These are phyloP conservation scores for Pangasius djambal DNA, from an alignment of 2,797 vertebrate species.

Conservation along the genomic window DNA sequence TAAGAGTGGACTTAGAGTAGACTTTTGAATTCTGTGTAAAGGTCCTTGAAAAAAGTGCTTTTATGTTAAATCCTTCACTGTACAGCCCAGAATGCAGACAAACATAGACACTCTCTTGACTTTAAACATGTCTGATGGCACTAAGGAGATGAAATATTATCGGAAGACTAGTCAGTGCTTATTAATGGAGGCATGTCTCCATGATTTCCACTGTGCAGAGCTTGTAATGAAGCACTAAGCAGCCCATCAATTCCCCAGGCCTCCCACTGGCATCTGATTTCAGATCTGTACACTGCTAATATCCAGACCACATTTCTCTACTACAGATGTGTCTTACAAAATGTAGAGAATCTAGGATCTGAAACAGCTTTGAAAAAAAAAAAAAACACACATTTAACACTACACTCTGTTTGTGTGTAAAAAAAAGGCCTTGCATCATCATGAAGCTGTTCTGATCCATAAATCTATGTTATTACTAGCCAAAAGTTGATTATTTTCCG, in stretches of 20 bases:
- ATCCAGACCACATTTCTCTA: constrained; percentile 13
- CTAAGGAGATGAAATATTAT: constrained; percentile 27
- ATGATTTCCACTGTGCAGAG: constrained; percentile 22
- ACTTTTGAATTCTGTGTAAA: not conserved
- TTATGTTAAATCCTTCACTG: not conserved
- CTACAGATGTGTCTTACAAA: constrained; percentile 4
- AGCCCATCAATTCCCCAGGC: constrained; percentile 26
- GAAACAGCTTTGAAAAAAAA: not conserved
- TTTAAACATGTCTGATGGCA: not conserved
- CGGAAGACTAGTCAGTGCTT: not conserved
- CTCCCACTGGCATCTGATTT: constrained; percentile 23
- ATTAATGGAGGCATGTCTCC: constrained; percentile 21
- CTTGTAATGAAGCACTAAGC: constrained; percentile 37
- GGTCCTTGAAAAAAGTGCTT: not conserved
- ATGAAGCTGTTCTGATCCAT: not conserved
- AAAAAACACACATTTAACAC: not conserved
- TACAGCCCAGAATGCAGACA: not conserved
- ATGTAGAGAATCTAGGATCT: not conserved
- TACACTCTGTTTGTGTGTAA: not conserved
- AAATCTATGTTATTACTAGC: not conserved
- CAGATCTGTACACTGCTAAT: constrained; percentile 30
- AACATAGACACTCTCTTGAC: not conserved
- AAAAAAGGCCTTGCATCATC: not conserved
- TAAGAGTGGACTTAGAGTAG: not conserved
- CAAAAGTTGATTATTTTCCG: not conserved